Evolutionary conservation across 1,140 invertebrate genomes (phyloP).

Genomic region (Leptopilina clavipes): DNA sequence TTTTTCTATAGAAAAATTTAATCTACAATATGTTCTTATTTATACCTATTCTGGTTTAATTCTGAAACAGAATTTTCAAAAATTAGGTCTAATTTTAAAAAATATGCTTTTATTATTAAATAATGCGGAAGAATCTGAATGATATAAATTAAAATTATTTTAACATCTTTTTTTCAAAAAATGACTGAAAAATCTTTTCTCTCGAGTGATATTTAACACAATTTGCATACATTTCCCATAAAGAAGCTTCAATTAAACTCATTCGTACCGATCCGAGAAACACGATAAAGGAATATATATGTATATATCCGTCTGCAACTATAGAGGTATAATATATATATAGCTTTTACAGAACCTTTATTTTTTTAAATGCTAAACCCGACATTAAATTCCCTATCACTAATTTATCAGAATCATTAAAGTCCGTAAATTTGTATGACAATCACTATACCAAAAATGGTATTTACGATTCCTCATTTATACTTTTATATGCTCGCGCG

Average conservation of each 20-base stretch:
- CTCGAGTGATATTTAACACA: not conserved
- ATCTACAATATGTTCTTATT: no score
- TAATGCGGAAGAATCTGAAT: no score
- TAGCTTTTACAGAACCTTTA: no score
- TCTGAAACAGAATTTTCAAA: no score
- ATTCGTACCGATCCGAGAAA: not conserved
- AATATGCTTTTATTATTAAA: no score
- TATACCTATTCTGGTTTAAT: no score
- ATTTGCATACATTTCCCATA: not conserved
- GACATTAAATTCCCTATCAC: slow-evolving; percentile 22
- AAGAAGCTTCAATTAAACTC: slow-evolving; percentile 2
- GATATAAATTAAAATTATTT: no score
- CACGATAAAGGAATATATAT: not conserved
- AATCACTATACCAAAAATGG: slow-evolving; percentile 25
- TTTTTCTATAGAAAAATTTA: no score
- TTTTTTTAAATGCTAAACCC: not conserved
- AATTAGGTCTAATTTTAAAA: no score
- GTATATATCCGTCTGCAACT: not conserved
- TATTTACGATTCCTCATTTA: slow-evolving; percentile 32
- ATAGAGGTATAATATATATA: not conserved
- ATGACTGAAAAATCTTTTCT: not conserved
- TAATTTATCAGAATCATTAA: slow-evolving; percentile 26
- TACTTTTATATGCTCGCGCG: not conserved
- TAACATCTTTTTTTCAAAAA: no score
- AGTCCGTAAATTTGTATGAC: slow-evolving; percentile 18